These are phyloP conservation scores for Hippocampus abdominalis DNA, from an alignment of 2,113 vertebrate species.

Conservation along the genomic window DNA sequence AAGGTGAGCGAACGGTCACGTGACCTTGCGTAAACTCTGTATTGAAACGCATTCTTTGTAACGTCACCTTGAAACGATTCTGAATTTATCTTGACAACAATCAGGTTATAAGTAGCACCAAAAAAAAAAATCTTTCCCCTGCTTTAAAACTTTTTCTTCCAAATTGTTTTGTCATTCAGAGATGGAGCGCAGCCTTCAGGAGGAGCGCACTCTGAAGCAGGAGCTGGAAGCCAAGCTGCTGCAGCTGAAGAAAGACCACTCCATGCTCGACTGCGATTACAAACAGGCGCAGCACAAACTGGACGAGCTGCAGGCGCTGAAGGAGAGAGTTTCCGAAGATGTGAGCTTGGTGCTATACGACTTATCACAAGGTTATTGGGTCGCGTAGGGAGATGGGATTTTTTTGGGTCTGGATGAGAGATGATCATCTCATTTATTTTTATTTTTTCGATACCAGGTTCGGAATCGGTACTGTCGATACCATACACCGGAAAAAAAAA, in stretches of 20 bases:
- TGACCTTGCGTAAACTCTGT: not conserved
- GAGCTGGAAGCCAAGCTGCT: conserved; percentile 86
- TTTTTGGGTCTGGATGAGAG: too few species aligned
- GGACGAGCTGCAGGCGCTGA: conserved; percentile 81
- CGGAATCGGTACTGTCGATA: too few species aligned
- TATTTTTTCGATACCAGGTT: too few species aligned
- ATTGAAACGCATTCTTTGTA: not conserved
- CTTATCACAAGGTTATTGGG: not conserved
- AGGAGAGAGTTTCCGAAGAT: conserved; percentile 84
- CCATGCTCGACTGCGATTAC: conserved; percentile 88
- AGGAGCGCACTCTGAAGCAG: conserved; percentile 84
- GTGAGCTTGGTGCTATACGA: conserved; percentile 61
- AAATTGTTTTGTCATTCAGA: conserved; percentile 62
- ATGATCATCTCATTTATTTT: too few species aligned
- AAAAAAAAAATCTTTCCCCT: not conserved
- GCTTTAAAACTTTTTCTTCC: not conserved
- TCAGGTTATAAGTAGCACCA: not conserved
- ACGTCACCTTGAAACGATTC: too few species aligned
- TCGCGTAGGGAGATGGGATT: too few species aligned
- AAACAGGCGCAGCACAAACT: conserved; percentile 84
- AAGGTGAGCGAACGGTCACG: conserved; percentile 69
- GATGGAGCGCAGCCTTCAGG: conserved; percentile 86
- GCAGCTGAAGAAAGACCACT: conserved; percentile 86
- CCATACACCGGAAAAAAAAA: too few species aligned
- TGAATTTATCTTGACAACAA: not conserved